Conservation (phyloP, 2,797 vertebrate species). For the Alcedo atthis region DNA sequence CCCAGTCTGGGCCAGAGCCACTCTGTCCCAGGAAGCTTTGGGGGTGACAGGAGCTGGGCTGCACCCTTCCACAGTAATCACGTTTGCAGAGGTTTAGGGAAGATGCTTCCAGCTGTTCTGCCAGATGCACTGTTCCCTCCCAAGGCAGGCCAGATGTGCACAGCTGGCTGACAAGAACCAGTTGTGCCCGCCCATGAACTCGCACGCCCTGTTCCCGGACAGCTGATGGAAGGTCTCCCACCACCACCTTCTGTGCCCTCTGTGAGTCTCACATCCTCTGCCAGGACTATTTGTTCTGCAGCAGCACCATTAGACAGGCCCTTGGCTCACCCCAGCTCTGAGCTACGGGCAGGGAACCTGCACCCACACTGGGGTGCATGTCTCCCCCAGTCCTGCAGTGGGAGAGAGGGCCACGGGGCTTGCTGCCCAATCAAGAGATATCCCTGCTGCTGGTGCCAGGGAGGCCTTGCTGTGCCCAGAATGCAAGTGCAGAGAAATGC, state of each 20-base stretch:
- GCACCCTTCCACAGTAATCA: neutral
- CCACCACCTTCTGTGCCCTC: neutral
- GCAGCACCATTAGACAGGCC: neutral
- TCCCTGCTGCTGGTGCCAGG: neutral
- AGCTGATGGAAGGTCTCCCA: neutral
- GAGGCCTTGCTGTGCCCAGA: neutral
- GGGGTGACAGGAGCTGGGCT: neutral
- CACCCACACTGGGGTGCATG: neutral
- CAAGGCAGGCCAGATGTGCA: neutral
- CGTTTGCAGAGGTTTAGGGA: neutral
- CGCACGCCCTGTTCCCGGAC: accelerated
- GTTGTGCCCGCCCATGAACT: neutral
- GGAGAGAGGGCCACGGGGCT: neutral
- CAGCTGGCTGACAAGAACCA: neutral
- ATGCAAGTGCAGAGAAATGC: neutral
- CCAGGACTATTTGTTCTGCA: neutral
- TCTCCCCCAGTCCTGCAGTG: neutral
- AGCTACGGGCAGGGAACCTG: too few species aligned
- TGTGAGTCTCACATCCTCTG: neutral
- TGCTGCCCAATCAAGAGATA: neutral
- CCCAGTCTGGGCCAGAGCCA: neutral
- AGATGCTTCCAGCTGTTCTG: neutral
- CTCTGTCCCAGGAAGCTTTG: neutral
- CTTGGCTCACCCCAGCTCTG: neutral
- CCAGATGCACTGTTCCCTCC: neutral